phyloP scores from a whole-genome alignment of 2,113 vertebrate species.

The Calidris pygmaea region DNA sequence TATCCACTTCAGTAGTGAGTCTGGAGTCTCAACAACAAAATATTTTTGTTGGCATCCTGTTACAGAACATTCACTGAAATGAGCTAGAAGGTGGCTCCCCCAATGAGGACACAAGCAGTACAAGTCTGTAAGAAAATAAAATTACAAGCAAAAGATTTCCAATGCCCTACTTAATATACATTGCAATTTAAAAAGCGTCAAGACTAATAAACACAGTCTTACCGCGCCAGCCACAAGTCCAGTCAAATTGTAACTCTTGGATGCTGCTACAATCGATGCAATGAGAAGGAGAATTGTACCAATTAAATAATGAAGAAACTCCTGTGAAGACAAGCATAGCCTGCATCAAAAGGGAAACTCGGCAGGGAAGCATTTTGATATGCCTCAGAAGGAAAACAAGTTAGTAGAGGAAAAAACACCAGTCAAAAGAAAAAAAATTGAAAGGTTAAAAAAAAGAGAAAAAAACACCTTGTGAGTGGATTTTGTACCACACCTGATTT shows the following conservation, averaged over 20 bases:
- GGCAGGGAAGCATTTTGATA: background rate
- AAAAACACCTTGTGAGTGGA: background rate
- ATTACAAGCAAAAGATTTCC: background rate
- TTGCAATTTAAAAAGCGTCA: background rate
- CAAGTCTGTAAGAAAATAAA: background rate
- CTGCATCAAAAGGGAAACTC: background rate
- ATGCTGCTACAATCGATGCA: constrained; percentile 84
- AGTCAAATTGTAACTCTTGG: constrained; percentile 68
- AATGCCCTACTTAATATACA: background rate
- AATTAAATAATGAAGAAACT: constrained; percentile 90
- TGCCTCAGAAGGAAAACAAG: background rate
- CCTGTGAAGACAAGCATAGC: constrained; percentile 76
- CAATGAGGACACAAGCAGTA: background rate
- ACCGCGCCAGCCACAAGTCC: constrained; percentile 86
- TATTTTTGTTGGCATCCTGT: background rate
- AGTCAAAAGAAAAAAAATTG: background rate
- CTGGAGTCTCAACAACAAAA: background rate
- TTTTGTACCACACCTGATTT: background rate
- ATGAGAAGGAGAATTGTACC: constrained; percentile 88
- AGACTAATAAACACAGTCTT: constrained; percentile 47
- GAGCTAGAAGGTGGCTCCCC: background rate
- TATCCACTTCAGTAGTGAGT: background rate
- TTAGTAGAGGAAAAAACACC: background rate
- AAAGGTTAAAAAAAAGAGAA: background rate
- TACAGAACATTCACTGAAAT: background rate